A percentile compares a stretch with the other conserved stretches of the same genome.
phyloP scores from a whole-genome alignment of 2,888 invertebrate species.

The Macrophya alboannulata region DNA sequence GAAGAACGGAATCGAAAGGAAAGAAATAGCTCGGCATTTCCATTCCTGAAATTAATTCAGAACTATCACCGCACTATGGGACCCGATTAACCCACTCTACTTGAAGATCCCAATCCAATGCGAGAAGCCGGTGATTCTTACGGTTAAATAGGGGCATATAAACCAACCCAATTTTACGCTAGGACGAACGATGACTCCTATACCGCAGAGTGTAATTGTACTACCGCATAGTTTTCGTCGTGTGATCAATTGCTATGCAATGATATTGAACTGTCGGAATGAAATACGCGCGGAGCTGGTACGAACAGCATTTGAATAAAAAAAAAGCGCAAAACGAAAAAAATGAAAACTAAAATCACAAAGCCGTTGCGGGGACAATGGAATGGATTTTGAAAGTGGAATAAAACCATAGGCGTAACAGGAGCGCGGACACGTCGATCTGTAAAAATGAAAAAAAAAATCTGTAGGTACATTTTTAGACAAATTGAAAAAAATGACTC shows the following conservation, averaged over 20 bases:
- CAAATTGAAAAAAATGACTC: not conserved
- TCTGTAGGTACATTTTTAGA: not conserved
- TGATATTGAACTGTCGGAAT: not conserved
- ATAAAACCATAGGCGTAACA: not conserved
- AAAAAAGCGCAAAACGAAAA: not conserved
- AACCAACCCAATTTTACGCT: conserved; percentile 25
- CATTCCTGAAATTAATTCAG: not conserved
- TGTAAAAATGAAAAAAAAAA: no score
- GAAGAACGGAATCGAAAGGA: not conserved
- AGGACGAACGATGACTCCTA: not conserved
- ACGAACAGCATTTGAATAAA: not conserved
- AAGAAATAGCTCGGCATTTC: not conserved
- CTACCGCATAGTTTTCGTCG: not conserved
- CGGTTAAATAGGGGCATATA: not conserved
- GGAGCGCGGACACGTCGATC: not conserved
- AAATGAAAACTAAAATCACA: not conserved
- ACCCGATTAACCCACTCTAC: not conserved
- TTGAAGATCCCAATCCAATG: no score
- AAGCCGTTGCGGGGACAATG: not conserved
- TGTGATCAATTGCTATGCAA: conserved; percentile 20
- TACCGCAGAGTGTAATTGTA: not conserved
- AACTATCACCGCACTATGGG: conserved; percentile 6
- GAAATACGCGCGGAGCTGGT: not conserved
- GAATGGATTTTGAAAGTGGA: not conserved
- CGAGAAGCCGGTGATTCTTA: conserved; percentile 7